Base-by-base conservation (phyloP, 2,888 invertebrate species). In the Cheilosia impressa region DNA sequence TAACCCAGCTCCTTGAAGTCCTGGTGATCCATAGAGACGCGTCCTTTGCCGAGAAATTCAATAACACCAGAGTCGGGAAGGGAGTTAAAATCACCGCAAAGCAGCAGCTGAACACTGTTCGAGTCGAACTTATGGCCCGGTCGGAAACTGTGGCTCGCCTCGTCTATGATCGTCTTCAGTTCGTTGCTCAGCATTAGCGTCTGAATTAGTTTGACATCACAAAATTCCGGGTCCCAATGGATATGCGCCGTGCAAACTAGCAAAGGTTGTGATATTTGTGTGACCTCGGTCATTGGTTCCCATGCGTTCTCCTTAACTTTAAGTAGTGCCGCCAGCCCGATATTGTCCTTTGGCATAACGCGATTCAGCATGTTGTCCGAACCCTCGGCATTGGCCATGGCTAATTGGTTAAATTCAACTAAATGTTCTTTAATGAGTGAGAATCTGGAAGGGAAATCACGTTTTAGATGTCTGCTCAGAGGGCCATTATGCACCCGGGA, bases 141-240 rank as follows among this genome's bases (percentile, higher is more conserved):
- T 87, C 96, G 94, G 89, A 97, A 95, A 89, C 96, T 96, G 89
- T 96, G 95, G 87, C 96, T 95, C 43, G 97, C 96, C 92, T 97
- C 97, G 90, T 98, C 97, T 87, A 97, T 93, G 87, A 98, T 97
- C 85, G 95, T 94, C 90, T 97, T 95, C 89, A 99, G 93, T 92
- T 99, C 99, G 92, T 98, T 97, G 93, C 98, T 97, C 88, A 99
- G 93, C 98, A 99, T 99, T 97, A 99, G 98, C 43, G 98, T 98
- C 93, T 99, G 99, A 88, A 99, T 98, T 58, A 99, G 94, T 93
- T 99, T 99, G 60, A 99, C 99, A 93, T 99, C 99, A 92, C 99
- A 98, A 93, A 96, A 99, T 93, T 99, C 99, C 0, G 99, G 99
- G 94, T 99, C 99, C 99, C 99, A 99, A 93, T 99, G 99, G 89